phyloP scores from a whole-genome alignment of 2,113 vertebrate genomes.

The Solea solea region DNA sequence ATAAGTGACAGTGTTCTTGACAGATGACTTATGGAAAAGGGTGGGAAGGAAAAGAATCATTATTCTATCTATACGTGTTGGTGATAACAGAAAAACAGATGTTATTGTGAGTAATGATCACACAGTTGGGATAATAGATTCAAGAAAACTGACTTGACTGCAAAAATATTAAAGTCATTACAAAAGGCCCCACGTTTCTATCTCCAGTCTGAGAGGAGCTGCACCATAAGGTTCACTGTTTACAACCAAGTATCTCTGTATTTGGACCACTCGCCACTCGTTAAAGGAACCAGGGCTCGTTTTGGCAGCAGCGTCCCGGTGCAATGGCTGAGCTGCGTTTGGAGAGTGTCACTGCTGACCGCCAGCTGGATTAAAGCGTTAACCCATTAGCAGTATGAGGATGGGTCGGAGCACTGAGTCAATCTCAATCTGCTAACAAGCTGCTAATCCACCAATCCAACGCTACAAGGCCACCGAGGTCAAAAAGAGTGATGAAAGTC shows the following conservation, averaged over 20 bases:
- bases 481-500: neutral
- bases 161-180: conserved; percentile 9
- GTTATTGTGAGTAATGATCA: neutral
- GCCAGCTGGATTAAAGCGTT: conserved; percentile 67
- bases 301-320: conserved; percentile 48
- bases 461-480: neutral
- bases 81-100: neutral
- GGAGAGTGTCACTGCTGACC: conserved; percentile 54
- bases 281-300: conserved; percentile 39
- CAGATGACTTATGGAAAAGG: neutral
- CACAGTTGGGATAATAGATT: neutral
- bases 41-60: neutral
- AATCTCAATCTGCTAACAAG: conserved; percentile 64
- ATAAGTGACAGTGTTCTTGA: neutral
- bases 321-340: conserved; percentile 42
- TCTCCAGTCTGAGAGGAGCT: neutral
- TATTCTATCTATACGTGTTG: neutral
- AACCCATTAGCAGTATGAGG: conserved; percentile 74
- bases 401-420: conserved; percentile 59
- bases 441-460: conserved; percentile 43
- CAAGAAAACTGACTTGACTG: conserved; percentile 8
- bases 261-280: conserved; percentile 28
- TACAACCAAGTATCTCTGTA: conserved; percentile 28
- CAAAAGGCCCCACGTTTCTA: neutral
- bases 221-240: conserved; percentile 27